These are phyloP conservation scores for Gasterosteus nipponicus DNA, from an alignment of 2,113 vertebrate species.

Conservation along the genomic window DNA sequence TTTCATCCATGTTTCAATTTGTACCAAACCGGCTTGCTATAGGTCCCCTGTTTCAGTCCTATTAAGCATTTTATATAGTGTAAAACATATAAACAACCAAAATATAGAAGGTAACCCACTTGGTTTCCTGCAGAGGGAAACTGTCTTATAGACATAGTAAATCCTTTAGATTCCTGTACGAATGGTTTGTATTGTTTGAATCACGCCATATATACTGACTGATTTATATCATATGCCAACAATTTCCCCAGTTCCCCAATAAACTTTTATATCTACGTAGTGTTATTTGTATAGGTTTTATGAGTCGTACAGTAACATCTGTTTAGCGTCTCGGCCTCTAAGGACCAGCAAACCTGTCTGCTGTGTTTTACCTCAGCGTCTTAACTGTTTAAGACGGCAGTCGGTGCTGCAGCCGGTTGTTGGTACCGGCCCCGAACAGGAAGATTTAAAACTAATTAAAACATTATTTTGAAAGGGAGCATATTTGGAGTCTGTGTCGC, in stretches of 20 bases:
- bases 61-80: neutral
- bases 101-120: neutral
- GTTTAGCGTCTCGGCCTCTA: neutral
- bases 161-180: neutral
- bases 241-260: constrained; percentile 7
- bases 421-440: constrained; percentile 25
- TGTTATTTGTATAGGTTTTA: neutral
- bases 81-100: neutral
- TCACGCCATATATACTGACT: neutral
- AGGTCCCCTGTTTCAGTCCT: neutral
- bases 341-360: constrained; percentile 34
- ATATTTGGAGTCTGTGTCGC: neutral
- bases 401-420: constrained; percentile 17
- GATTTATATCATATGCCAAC: neutral
- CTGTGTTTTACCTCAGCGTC: neutral
- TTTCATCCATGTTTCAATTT: neutral
- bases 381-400: neutral
- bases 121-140: neutral
- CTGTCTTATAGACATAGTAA: neutral
- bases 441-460: no score
- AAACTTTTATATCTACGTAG: neutral
- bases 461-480: neutral
- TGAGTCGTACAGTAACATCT: neutral
- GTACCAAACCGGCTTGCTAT: neutral
- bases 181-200: neutral